phyloP scores from a whole-genome alignment of 2,113 vertebrate genomes.

The Orcinus orca region DNA sequence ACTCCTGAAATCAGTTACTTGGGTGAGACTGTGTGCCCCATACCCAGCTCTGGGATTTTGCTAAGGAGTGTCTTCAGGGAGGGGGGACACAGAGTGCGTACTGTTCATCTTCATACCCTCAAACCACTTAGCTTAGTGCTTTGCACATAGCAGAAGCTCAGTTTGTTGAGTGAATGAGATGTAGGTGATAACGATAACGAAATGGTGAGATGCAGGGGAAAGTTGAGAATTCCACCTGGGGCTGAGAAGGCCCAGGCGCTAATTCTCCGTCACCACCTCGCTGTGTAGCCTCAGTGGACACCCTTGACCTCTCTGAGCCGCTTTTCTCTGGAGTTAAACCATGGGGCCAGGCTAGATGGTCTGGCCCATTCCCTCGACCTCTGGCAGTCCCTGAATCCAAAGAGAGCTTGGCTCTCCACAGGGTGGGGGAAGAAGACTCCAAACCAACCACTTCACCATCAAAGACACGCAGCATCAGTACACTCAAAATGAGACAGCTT shows the following conservation, averaged over 20 bases:
- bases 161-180: not conserved
- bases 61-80: not conserved
- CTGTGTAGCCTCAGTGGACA: not conserved
- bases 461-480: constrained; percentile 30
- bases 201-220: not conserved
- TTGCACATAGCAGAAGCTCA: not conserved
- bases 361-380: not conserved
- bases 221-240: accelerated
- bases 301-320: not conserved
- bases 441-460: constrained; percentile 30
- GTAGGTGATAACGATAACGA: accelerated
- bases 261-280: not conserved
- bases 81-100: not conserved
- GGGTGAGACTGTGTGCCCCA: not conserved
- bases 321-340: not conserved
- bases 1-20: not conserved
- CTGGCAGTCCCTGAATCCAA: not conserved
- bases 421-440: not conserved
- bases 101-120: not conserved
- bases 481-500: constrained; percentile 51
- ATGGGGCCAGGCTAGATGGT: not conserved
- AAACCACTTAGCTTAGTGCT: not conserved
- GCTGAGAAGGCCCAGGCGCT: not conserved
- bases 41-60: not conserved
- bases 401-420: not conserved